A percentile compares a stretch with the other conserved stretches of the same genome.
phyloP scores from a whole-genome alignment of 2,113 vertebrate genomes.

The Aspidoscelis tigris region DNA sequence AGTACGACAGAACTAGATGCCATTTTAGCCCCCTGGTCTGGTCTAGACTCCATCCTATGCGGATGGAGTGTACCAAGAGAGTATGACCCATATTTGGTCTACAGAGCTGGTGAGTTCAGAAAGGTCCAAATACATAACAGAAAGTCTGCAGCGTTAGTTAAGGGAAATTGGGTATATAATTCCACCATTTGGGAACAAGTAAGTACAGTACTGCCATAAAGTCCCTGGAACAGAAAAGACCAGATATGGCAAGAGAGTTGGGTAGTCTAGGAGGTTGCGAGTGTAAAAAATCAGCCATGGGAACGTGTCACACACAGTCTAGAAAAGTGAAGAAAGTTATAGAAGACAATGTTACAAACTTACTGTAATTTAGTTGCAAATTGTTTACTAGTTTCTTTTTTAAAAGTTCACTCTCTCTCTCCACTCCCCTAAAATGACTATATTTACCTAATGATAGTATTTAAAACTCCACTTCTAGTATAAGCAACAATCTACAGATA shows the following conservation, averaged over 20 bases:
- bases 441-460: neutral
- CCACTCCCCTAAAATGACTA: too few species aligned
- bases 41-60: too few species aligned
- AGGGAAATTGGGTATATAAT: too few species aligned
- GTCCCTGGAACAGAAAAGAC: neutral
- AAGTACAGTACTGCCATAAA: neutral
- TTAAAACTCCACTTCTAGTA: neutral
- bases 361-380: neutral
- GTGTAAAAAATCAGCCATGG: neutral
- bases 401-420: too few species aligned
- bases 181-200: too few species aligned
- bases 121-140: too few species aligned
- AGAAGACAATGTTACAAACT: neutral
- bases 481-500: neutral
- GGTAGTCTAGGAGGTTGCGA: neutral
- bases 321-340: neutral
- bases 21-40: too few species aligned
- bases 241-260: neutral
- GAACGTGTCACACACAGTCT: neutral
- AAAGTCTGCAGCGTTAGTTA: neutral
- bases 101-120: too few species aligned
- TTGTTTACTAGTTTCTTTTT: neutral
- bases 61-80: too few species aligned
- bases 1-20: too few species aligned
- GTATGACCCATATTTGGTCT: too few species aligned